These are phyloP conservation scores for Lycopodina hypogea DNA, from an alignment of 37 sponge, comb jelly and placozoan genomes.

Conservation along the genomic window DNA sequence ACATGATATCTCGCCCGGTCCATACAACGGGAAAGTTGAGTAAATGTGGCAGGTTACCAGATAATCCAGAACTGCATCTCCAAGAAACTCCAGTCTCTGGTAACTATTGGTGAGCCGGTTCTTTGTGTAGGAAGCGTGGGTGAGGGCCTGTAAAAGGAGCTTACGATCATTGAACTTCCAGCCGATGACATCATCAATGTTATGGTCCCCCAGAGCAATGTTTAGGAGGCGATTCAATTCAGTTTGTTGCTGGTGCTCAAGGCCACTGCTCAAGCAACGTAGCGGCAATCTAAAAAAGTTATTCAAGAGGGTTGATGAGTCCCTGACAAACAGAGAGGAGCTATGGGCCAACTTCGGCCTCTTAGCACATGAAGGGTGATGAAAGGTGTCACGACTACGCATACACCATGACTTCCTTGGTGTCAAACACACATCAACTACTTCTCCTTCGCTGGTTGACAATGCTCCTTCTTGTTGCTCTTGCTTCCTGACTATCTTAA, in stretches of 20 bases:
- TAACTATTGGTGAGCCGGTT: slow-evolving; percentile 88
- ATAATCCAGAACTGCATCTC: slow-evolving; percentile 96
- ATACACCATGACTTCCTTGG: neutral
- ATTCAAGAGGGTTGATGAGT: slow-evolving; percentile 9
- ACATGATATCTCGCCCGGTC: slow-evolving; percentile 80
- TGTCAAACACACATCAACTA: neutral
- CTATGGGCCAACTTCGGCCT: neutral
- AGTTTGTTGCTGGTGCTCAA: neutral
- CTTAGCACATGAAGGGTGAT: neutral
- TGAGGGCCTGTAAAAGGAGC: slow-evolving; percentile 86
- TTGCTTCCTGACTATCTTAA: slow-evolving; percentile 13
- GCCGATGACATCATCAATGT: slow-evolving; percentile 19
- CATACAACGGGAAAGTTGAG: slow-evolving; percentile 45
- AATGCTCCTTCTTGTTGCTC: too few relatives aligned
- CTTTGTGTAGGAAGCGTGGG: slow-evolving; percentile 86
- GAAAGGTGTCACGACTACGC: neutral
- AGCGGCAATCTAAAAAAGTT: slow-evolving; percentile 10
- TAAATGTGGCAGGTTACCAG: slow-evolving; percentile 82
- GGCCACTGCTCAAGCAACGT: too few relatives aligned
- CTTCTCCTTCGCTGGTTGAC: too few relatives aligned
- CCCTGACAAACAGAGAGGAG: neutral
- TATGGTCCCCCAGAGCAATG: neutral
- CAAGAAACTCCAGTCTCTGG: slow-evolving; percentile 96
- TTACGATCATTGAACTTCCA: slow-evolving; percentile 74
- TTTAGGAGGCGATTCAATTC: slow-evolving; percentile 7